phyloP scores from a whole-genome alignment of 2,888 invertebrate species.

The Glyphotaelius pellucidus region DNA sequence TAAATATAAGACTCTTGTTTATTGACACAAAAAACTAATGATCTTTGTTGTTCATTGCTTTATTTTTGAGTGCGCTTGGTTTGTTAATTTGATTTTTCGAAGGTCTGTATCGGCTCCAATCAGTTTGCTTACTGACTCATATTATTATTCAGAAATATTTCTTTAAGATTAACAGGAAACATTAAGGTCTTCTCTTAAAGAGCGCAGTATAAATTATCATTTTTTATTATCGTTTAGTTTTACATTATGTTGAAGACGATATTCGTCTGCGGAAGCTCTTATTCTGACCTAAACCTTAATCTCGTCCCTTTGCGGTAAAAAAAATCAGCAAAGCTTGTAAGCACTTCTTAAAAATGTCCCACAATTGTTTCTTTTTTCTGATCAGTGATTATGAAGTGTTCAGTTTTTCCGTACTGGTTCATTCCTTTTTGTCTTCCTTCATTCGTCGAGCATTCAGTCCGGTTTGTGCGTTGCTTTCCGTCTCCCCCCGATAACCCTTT shows the following conservation, averaged over 20 bases:
- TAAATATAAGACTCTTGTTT: neutral
- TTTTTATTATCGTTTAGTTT: neutral
- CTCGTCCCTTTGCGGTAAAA: neutral
- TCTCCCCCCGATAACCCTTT: slow-evolving; percentile 2
- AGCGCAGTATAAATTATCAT: too few relatives aligned
- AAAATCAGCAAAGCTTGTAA: neutral
- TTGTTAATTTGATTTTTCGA: slow-evolving; percentile 44
- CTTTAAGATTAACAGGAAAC: neutral
- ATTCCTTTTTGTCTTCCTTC: neutral
- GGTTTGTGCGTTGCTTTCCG: slow-evolving; percentile 3
- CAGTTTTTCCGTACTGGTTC: neutral
- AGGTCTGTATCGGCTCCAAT: slow-evolving; percentile 40
- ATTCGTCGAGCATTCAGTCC: neutral
- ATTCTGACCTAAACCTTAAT: neutral
- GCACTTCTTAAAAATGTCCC: neutral
- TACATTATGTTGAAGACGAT: slow-evolving; percentile 4
- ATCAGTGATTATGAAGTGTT: neutral
- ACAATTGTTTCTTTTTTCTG: neutral
- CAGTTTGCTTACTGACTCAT: neutral
- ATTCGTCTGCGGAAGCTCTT: neutral
- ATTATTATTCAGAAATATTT: too few relatives aligned
- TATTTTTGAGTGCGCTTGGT: slow-evolving; percentile 16
- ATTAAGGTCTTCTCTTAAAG: neutral
- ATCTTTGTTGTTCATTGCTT: neutral
- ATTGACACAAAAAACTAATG: neutral